These are phyloP conservation scores for Erebia palarica DNA, from an alignment of 2,888 invertebrate genomes.

Conservation along the genomic window DNA sequence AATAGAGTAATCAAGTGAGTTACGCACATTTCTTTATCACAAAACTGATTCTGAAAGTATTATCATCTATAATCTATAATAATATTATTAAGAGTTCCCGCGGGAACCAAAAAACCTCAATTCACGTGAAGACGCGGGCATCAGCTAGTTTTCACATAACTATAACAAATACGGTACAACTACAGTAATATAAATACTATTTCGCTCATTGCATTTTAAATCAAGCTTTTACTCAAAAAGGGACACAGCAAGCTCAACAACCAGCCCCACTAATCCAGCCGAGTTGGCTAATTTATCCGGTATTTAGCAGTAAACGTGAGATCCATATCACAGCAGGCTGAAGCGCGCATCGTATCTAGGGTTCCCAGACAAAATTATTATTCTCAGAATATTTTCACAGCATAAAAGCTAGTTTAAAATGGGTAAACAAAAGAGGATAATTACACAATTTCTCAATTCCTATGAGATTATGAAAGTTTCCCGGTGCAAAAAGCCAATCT, in stretches of 20 bases:
- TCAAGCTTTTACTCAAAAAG: conserved; percentile 32
- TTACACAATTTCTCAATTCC: too few species aligned
- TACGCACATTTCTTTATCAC: too few species aligned
- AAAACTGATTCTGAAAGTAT: too few species aligned
- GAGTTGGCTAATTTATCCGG: conserved; percentile 75
- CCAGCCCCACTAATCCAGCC: conserved; percentile 67
- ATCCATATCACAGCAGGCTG: conserved; percentile 66
- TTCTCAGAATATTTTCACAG: conserved; percentile 9
- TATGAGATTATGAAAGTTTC: too few species aligned
- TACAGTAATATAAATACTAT: conserved; percentile 1
- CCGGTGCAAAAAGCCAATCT: too few species aligned
- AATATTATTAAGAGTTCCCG: too few species aligned
- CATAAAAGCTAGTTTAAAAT: background rate
- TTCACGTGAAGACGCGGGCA: too few species aligned
- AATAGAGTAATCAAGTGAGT: too few species aligned
- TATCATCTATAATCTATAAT: too few species aligned
- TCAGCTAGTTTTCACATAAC: too few species aligned
- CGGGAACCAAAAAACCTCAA: too few species aligned
- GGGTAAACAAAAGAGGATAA: background rate
- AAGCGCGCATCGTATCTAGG: conserved; percentile 58
- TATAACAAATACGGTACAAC: background rate
- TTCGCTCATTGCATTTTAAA: conserved; percentile 5
- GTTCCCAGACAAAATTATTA: conserved; percentile 16
- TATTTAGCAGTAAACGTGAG: conserved; percentile 80
- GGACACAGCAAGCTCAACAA: conserved; percentile 42